Percentiles rank a stretch among this genome's conserved stretches.
phyloP scores from a whole-genome alignment of 2,113 vertebrate genomes.

The Macroglossus sobrinus region DNA sequence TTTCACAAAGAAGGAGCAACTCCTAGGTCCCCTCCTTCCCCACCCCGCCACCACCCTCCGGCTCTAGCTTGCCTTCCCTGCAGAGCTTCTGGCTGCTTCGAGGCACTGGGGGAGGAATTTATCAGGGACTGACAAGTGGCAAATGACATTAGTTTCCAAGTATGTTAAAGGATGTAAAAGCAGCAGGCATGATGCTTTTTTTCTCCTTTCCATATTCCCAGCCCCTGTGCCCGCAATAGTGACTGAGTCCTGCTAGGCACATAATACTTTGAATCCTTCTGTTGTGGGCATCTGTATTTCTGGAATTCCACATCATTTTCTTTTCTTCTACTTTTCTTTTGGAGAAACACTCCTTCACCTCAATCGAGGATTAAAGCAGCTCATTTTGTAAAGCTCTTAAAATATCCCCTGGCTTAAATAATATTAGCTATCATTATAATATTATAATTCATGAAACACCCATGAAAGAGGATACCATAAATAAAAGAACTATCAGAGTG shows the following conservation, averaged over 20 bases:
- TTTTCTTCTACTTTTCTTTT: neutral
- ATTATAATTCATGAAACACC: neutral
- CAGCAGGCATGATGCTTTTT: neutral
- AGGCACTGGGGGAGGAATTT: conserved; percentile 72
- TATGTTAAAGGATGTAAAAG: neutral
- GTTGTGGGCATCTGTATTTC: neutral
- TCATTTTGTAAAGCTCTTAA: conserved; percentile 43
- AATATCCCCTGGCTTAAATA: conserved; percentile 25
- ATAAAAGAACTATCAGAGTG: neutral
- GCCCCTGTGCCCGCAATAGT: neutral
- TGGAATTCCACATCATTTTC: neutral
- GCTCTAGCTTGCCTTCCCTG: conserved; percentile 46
- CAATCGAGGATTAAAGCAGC: neutral
- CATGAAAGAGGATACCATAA: neutral
- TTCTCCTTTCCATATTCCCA: neutral
- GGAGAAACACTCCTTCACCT: neutral
- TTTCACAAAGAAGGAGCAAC: conserved; percentile 56
- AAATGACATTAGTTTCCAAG: conserved; percentile 57
- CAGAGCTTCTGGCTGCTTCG: conserved; percentile 56
- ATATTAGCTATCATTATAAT: neutral
- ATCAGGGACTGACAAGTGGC: conserved; percentile 71
- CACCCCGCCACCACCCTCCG: neutral
- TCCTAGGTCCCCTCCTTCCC: conserved; percentile 3
- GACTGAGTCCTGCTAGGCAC: neutral
- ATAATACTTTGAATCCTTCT: neutral